These are phyloP conservation scores for Wiebesia pumilae DNA, from an alignment of 1,140 invertebrate genomes.

Conservation along the genomic window DNA sequence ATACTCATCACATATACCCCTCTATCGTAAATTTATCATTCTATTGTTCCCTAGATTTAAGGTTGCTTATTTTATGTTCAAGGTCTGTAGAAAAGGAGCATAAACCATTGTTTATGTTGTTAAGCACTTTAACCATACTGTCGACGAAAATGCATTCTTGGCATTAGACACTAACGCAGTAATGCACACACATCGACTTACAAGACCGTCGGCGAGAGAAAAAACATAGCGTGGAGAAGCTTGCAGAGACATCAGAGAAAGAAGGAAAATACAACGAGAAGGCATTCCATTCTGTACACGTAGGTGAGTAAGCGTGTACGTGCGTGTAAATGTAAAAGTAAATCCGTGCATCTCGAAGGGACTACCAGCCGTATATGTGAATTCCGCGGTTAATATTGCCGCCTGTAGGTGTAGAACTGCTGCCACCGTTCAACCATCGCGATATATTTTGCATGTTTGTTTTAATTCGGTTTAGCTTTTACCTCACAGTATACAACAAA, in stretches of 20 bases:
- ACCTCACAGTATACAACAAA: neutral
- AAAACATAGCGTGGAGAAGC: neutral
- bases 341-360: conserved; percentile 36
- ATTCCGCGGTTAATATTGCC: conserved; percentile 30
- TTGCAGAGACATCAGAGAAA: neutral
- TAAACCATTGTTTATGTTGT: conserved; percentile 2
- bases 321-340: neutral
- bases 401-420: neutral
- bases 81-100: too few species aligned
- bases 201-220: neutral
- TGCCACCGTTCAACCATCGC: neutral
- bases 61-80: conserved; percentile 36
- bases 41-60: neutral
- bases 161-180: neutral
- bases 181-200: neutral
- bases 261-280: neutral
- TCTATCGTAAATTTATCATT: neutral
- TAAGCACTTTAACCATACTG: neutral
- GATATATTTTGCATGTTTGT: conserved; percentile 25
- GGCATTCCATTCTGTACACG: neutral
- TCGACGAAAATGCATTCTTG: neutral
- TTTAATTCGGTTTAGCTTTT: conserved; percentile 7
- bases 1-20: neutral
- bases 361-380: conserved; percentile 31
- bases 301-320: neutral